Conservation (phyloP, 1,140 invertebrate species). For the Pseudoatta argentina region DNA sequence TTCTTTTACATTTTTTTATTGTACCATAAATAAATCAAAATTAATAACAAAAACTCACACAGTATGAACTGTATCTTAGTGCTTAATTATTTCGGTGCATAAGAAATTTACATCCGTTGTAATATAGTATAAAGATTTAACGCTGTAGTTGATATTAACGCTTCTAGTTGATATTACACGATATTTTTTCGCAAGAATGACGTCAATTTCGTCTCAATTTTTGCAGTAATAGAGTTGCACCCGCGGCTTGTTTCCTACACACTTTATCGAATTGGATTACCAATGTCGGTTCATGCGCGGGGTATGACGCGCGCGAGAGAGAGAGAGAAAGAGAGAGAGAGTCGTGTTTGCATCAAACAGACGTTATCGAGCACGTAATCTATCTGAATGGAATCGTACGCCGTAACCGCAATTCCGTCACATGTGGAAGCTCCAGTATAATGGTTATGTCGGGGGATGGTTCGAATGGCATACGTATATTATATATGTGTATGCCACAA, state of each 20-base stretch:
- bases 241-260: conserved; percentile 1
- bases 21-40: too few species aligned
- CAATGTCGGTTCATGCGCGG: neutral
- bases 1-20: too few species aligned
- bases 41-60: too few species aligned
- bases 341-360: conserved; percentile 73
- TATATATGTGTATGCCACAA: conserved; percentile 55
- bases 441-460: conserved; percentile 40
- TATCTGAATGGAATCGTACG: conserved; percentile 72
- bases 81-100: too few species aligned
- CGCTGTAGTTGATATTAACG: too few species aligned
- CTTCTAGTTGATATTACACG: neutral
- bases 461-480: conserved; percentile 35
- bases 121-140: neutral
- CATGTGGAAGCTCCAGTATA: conserved; percentile 67
- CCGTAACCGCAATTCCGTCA: conserved; percentile 76
- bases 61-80: too few species aligned
- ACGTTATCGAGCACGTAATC: conserved; percentile 78
- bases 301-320: neutral
- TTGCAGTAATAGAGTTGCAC: conserved; percentile 18
- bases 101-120: too few species aligned
- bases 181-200: neutral
- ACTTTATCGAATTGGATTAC: conserved; percentile 74
- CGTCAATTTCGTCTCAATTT: neutral
- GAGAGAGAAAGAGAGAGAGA: neutral